Base-by-base conservation (phyloP, 2,888 invertebrate genomes). In the Acronicta leporina region DNA sequence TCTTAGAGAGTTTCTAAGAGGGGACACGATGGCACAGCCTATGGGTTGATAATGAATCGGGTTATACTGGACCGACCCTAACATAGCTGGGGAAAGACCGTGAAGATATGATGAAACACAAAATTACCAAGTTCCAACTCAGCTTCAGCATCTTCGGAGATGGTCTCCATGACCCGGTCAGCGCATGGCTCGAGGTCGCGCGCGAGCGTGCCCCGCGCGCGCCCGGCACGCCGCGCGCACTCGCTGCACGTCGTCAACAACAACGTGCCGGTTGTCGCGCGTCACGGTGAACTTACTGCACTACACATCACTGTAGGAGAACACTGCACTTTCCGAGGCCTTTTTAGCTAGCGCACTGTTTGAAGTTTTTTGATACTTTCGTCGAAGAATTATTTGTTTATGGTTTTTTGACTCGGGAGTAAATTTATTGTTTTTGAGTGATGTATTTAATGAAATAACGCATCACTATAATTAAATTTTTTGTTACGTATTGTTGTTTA, bases 121-220 rank as follows among this genome's bases (percentile, higher is more conserved):
- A 64, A 85, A 85, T 95, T 94, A 96, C 96, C 96, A 87, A 96
- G 95, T 92, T 96, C 96, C 87, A 95, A 95, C 79, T 96, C 96
- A 73, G 95, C 95, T 84, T 96, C 96, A 70, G 95, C 95, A 87
- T 96, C 96, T 89, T 96, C 96, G 69, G 95, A 95, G 87, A 96
- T 96, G 78, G 96, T 96, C 95, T 96, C 96, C 96, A 96, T 96
- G 85, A 87, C 88, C 77, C 86, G 83, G 14, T 89, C 90, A 84
- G 88, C 77, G 86, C 92, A 91, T 91, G 89, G 81, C 80, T 90
- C 91, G 47, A 81, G 81, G 48, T 87, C 89, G 86, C 89, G 90
- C 87, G 88, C 85, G 82, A 86, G 87, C 84, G 90, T 81, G 84
- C 85, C 72, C 46, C 90, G 88, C 84, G 87, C 90, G 83, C 91